Percentiles rank a stretch among this genome's conserved stretches.
These are phyloP conservation scores for Denticeps clupeoides DNA, from an alignment of 2,797 vertebrate genomes.

Conservation along the genomic window DNA sequence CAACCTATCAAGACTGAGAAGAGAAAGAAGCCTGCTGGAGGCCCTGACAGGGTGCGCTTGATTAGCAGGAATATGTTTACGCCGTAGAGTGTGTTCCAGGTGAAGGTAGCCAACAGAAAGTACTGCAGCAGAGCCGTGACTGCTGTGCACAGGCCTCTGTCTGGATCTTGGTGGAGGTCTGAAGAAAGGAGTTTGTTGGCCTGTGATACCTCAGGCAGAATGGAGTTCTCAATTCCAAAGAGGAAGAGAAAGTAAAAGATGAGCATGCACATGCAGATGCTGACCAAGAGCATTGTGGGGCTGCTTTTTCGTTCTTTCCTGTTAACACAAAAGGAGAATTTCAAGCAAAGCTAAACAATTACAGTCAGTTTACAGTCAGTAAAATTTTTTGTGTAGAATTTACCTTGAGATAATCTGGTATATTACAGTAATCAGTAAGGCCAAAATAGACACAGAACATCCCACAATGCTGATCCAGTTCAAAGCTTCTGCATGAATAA, in stretches of 20 bases:
- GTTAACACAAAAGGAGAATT: not conserved
- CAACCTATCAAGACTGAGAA: slow-evolving; percentile 38
- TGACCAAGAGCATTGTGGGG: slow-evolving; percentile 44
- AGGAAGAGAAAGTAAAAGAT: slow-evolving; percentile 63
- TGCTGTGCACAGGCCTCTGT: slow-evolving; percentile 27
- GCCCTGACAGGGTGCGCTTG: slow-evolving; percentile 16
- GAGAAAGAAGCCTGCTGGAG: slow-evolving; percentile 34
- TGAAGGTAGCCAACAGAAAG: slow-evolving; percentile 56
- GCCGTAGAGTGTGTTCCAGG: slow-evolving; percentile 47
- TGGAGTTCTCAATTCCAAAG: slow-evolving; percentile 47
- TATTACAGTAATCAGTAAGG: slow-evolving; percentile 48
- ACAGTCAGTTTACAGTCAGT: not conserved
- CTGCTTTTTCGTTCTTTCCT: slow-evolving; percentile 19
- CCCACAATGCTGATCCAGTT: slow-evolving; percentile 38
- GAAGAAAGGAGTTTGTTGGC: not conserved
- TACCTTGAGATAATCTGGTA: slow-evolving; percentile 58
- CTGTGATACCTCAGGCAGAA: rapidly evolving
- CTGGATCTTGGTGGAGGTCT: not conserved
- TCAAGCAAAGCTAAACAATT: not conserved
- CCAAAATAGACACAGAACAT: slow-evolving; percentile 49
- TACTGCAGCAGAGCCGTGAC: slow-evolving; percentile 50
- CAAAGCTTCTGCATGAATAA: slow-evolving; percentile 45
- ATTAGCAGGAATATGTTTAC: slow-evolving; percentile 48
- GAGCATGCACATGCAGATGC: slow-evolving; percentile 52
- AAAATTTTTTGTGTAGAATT: not conserved